A percentile compares a stretch with the other conserved stretches of the same genome.
phyloP scores from a whole-genome alignment of 2,888 invertebrate genomes.

The Drosophila sordidula region DNA sequence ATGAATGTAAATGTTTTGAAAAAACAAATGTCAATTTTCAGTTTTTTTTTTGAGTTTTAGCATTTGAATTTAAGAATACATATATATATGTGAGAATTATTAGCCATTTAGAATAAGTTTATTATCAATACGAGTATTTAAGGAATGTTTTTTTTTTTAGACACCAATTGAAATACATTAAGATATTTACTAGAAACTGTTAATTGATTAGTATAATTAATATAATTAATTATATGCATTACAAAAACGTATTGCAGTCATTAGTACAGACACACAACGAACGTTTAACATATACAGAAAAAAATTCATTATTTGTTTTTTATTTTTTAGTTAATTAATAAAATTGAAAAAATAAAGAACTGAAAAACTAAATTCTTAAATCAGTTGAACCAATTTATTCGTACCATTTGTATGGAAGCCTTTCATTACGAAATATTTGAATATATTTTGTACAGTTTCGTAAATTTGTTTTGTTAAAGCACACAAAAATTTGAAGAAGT shows the following conservation, averaged over 20 bases:
- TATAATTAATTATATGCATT: conserved; percentile 40
- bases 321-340: conserved; percentile 26
- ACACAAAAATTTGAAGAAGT: conserved; percentile 62
- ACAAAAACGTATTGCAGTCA: conserved; percentile 52
- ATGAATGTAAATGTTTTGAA: conserved; percentile 32
- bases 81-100: conserved; percentile 11
- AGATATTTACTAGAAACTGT: conserved; percentile 48
- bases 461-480: conserved; percentile 39
- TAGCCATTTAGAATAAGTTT: conserved; percentile 35
- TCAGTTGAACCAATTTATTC: conserved; percentile 82
- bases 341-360: conserved; percentile 48
- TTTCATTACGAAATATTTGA: conserved; percentile 62
- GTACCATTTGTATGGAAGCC: conserved; percentile 85
- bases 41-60: conserved; percentile 16
- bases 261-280: conserved; percentile 57
- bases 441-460: conserved; percentile 44
- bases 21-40: conserved; percentile 3
- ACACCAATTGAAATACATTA: conserved; percentile 64
- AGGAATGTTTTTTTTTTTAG: conserved; percentile 29
- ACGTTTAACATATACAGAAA: conserved; percentile 66
- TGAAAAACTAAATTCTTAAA: conserved; percentile 41
- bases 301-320: conserved; percentile 16
- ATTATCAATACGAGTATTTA: conserved; percentile 43
- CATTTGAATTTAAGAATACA: conserved; percentile 17
- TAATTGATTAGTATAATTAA: conserved; percentile 35